These are phyloP conservation scores for Aleiodes alternator DNA, from an alignment of 2,888 invertebrate genomes.

Conservation along the genomic window DNA sequence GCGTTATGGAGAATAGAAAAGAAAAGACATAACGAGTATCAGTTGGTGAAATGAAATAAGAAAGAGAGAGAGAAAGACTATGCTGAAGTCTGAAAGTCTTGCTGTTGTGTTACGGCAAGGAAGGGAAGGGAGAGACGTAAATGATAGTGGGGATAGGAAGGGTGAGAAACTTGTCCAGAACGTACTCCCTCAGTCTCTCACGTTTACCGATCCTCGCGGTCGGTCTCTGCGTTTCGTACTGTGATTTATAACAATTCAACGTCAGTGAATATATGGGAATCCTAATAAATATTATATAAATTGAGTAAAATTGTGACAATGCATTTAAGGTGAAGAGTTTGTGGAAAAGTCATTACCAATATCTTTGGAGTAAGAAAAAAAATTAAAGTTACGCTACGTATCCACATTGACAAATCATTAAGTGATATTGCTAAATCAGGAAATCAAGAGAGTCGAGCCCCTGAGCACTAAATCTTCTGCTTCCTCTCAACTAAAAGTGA, in stretches of 20 bases:
- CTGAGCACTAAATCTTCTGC: not conserved
- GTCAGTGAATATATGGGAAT: not conserved
- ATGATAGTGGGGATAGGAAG: conserved; percentile 54
- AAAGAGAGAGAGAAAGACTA: conserved; percentile 24
- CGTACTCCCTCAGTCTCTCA: conserved; percentile 57
- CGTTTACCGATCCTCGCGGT: conserved; percentile 49
- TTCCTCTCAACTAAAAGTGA: not conserved
- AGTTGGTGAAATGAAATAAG: not conserved
- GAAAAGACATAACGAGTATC: not conserved
- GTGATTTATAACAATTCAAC: not conserved
- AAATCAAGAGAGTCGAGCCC: no score
- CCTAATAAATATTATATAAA: not conserved
- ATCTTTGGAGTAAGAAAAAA: no score
- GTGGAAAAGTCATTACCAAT: no score
- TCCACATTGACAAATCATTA: no score
- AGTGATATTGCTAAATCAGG: no score
- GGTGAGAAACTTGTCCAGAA: conserved; percentile 60
- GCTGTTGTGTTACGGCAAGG: conserved; percentile 47
- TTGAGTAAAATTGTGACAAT: not conserved
- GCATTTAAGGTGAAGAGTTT: no score
- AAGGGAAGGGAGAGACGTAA: conserved; percentile 45
- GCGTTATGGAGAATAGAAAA: not conserved
- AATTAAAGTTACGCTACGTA: no score
- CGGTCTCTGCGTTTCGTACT: conserved; percentile 54
- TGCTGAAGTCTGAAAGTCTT: conserved; percentile 44